Conservation (phyloP, 2,797 vertebrate species). For the Sebastes hubbsi region DNA sequence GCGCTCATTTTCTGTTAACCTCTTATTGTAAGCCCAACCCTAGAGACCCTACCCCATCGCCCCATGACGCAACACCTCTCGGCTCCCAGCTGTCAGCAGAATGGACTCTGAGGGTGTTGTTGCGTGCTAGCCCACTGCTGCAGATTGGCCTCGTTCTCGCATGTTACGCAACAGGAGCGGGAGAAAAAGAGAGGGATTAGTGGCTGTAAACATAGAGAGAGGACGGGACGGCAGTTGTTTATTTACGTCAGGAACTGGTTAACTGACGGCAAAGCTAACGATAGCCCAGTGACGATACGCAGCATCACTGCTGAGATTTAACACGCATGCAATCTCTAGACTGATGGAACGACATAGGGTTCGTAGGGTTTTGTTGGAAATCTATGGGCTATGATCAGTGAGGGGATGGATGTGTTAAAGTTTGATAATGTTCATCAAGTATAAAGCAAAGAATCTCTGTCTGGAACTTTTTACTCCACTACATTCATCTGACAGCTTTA, state of each 20-base stretch:
- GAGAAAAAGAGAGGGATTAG: constrained; percentile 35
- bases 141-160: constrained; percentile 51
- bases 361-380: background rate
- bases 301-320: background rate
- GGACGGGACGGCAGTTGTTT: background rate
- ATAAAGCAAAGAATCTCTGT: background rate
- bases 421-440: background rate
- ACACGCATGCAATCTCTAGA: background rate
- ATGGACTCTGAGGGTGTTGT: background rate
- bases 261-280: background rate
- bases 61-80: constrained; percentile 20
- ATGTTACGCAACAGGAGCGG: constrained; percentile 60
- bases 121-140: constrained; percentile 13
- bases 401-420: background rate
- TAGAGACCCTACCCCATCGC: background rate
- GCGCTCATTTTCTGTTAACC: background rate
- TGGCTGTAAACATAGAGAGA: background rate
- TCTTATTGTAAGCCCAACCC: background rate
- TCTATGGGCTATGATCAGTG: background rate
- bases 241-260: constrained; percentile 23
- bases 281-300: background rate
- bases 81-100: background rate
- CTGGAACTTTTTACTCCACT: background rate
- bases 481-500: background rate
- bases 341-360: background rate